Evolutionary conservation across 2,888 invertebrate species (phyloP).

Genomic region (Cactoblastis cactorum): DNA sequence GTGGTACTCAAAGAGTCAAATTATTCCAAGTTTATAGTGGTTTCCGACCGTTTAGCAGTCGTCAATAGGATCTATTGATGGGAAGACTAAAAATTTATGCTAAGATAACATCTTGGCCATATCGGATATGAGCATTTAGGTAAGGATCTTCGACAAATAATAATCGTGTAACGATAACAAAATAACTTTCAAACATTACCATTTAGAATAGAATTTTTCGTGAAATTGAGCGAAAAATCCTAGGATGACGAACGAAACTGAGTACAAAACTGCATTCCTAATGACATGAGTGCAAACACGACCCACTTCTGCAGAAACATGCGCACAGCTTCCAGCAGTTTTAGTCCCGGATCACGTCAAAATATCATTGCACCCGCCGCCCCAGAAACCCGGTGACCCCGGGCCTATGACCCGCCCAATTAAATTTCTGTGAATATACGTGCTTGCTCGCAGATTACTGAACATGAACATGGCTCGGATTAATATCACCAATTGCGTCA

Average conservation of each 20-base stretch:
- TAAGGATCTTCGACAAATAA: no score
- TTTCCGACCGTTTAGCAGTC: neutral
- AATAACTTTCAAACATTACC: no score
- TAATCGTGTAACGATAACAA: no score
- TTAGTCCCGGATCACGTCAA: conserved; percentile 25
- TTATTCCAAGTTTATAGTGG: neutral
- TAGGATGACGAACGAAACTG: neutral
- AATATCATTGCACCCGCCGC: conserved; percentile 27
- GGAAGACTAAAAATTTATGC: no score
- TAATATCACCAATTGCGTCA: no score
- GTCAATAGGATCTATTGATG: no score
- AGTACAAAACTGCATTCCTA: neutral
- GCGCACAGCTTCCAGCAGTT: conserved; percentile 2
- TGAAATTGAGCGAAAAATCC: neutral
- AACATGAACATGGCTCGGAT: no score
- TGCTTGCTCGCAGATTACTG: neutral
- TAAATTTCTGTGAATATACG: neutral
- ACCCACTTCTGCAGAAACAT: conserved; percentile 1
- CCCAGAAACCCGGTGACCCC: conserved; percentile 32
- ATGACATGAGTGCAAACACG: neutral
- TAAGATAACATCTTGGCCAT: no score
- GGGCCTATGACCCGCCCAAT: conserved; percentile 16
- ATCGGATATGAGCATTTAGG: no score
- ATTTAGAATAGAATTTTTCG: no score
- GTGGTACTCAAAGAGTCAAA: neutral